phyloP scores from a whole-genome alignment of 92 coral and sea anemone genomes.

The Zoanthus solanderi region DNA sequence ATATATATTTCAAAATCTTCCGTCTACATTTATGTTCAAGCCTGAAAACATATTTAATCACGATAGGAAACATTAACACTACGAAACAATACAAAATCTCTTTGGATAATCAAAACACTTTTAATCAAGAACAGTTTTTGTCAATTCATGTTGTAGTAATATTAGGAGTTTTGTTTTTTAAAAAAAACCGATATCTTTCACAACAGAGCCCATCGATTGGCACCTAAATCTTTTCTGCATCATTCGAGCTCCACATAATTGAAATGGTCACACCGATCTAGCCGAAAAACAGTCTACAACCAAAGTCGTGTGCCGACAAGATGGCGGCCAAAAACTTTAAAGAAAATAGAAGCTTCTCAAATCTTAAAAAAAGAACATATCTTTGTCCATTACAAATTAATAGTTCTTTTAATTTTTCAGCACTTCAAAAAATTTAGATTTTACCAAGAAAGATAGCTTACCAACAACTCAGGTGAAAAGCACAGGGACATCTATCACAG shows the following conservation, averaged over 20 bases:
- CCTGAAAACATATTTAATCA: too few relatives aligned
- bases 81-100: too few relatives aligned
- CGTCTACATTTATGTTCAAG: too few relatives aligned
- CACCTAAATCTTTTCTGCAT: not conserved
- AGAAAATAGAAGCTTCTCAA: not conserved
- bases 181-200: not conserved
- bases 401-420: not conserved
- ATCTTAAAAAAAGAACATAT: not conserved
- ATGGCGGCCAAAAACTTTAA: slow-evolving; percentile 34
- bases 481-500: slow-evolving; percentile 98
- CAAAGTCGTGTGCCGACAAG: slow-evolving; percentile 20
- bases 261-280: not conserved
- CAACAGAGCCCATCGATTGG: not conserved
- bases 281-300: not conserved
- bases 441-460: slow-evolving; percentile 45
- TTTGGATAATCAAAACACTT: too few relatives aligned
- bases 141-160: not conserved
- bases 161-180: not conserved
- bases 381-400: not conserved
- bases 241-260: not conserved
- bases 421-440: slow-evolving; percentile 4
- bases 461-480: slow-evolving; percentile 98
- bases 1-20: too few relatives aligned
- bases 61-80: too few relatives aligned
- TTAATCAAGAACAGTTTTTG: too few relatives aligned